Evolutionary conservation across 1,140 invertebrate genomes (phyloP), one percentile per base, ranked within the genome.

Genomic region (Drosophila auraria): DNA sequence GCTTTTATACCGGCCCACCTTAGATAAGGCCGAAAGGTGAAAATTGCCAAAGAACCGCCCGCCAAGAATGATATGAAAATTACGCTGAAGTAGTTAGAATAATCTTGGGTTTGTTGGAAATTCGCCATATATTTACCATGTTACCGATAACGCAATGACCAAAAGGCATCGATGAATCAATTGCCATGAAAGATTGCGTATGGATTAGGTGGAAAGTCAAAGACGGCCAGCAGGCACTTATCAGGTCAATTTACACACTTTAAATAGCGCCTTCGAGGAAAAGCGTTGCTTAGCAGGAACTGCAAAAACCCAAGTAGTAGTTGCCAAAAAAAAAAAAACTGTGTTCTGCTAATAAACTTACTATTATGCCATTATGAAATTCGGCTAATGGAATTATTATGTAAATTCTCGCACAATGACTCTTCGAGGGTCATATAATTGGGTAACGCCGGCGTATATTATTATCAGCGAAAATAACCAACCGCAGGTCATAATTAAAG

Each of bases 111-210:
- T 78, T 78, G 38, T 44, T 78, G 44, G 74, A 78, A 78, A 57
- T 51, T 74, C 53, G 40, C 44, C 20, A 15, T 44, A 73, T 60
- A 73, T 63, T 50, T 44, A 77, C 73, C 49, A 58, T 68, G 74
- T 60, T 57, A 36, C 56, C 27, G 75, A 78, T 78, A 78, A 57
- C 25, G 20, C 45, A 4, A 9, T 54, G 54, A 50, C 61, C 25
- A 50, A 60, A 65, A 77, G 49, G n/a, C 20, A 36, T 65, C 47
- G 73, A 71, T 79, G 83, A 86, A 86, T 86, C 82, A 82, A 74
- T 86, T 75, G 74, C 60, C 44, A 15, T 30, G 75, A 75, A 75
- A 82, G 70, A 76, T 82, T 82, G 64, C 15, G 50, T 27, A n/a
- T 30, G 44, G 64, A 76, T 82, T 77, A 77, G 40, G 49, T 47